Evolutionary conservation across 1,140 invertebrate genomes (phyloP).

Genomic region (Euura lappo): DNA sequence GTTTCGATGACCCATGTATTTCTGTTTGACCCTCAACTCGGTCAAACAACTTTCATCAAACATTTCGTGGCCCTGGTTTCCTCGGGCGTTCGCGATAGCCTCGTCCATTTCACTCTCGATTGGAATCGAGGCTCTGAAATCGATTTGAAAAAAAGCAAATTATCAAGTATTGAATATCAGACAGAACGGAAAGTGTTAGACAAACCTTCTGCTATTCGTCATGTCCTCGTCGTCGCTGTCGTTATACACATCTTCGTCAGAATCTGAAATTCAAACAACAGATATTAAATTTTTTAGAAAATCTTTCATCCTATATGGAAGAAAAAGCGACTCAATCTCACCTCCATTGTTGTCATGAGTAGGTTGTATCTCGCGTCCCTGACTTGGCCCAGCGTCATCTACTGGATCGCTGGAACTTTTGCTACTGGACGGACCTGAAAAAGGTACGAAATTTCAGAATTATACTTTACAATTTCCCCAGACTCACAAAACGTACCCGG

Average conservation of each 20-base stretch:
- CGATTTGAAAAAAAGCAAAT: constrained; percentile 15
- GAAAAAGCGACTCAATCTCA: background rate
- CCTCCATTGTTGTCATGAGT: background rate
- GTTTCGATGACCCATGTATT: constrained; percentile 84
- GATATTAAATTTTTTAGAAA: background rate
- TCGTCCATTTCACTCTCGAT: constrained; percentile 54
- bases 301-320: background rate
- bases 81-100: constrained; percentile 39
- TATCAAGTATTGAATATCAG: background rate
- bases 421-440: constrained; percentile 29
- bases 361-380: background rate
- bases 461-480: background rate
- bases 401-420: background rate
- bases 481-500: constrained; percentile 35
- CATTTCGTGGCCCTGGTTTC: constrained; percentile 35
- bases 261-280: constrained; percentile 36
- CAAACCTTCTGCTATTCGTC: constrained; percentile 43
- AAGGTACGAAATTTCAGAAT: background rate
- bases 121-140: constrained; percentile 42
- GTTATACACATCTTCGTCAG: constrained; percentile 52
- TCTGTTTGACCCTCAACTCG: constrained; percentile 68
- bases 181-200: background rate
- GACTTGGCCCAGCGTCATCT: background rate
- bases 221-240: constrained; percentile 58
- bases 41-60: constrained; percentile 43